phyloP scores from a whole-genome alignment of 2,113 vertebrate genomes.

The Rissa tridactyla region DNA sequence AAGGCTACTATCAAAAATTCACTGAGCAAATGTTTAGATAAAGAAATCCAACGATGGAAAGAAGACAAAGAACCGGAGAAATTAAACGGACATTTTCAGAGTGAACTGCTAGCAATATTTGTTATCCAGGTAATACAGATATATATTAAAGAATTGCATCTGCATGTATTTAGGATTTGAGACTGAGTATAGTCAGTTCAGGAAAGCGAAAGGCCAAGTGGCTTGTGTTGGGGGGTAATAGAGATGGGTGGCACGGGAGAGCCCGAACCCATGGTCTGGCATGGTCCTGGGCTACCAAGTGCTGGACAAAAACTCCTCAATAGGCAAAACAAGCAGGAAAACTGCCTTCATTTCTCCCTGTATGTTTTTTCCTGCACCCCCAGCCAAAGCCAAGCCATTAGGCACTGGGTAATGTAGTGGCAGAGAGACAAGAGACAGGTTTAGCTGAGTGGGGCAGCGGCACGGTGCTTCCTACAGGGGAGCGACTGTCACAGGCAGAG shows the following conservation, averaged over 20 bases:
- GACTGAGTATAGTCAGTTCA: background rate
- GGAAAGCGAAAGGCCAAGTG: background rate
- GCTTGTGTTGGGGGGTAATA: background rate
- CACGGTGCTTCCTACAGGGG: accelerated
- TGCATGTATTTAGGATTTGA: background rate
- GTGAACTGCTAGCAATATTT: constrained; percentile 84
- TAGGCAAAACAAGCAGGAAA: background rate
- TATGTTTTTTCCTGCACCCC: background rate
- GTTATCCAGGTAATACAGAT: constrained; percentile 81
- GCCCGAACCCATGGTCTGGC: background rate
- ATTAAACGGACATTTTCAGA: constrained; percentile 77
- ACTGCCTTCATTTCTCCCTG: background rate
- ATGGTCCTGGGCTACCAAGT: background rate
- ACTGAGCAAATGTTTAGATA: constrained; percentile 72
- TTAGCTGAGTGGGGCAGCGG: accelerated
- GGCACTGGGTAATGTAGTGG: accelerated
- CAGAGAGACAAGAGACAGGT: background rate
- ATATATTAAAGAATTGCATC: background rate
- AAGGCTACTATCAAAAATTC: constrained; percentile 70
- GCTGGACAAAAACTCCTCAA: background rate
- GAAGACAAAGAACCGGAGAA: constrained; percentile 71
- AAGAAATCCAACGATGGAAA: constrained; percentile 80
- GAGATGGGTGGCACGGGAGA: background rate
- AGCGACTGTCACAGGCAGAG: background rate
- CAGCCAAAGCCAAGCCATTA: background rate